Evolutionary conservation across 2,888 invertebrate species (phyloP).

Genomic region (Leptopilina myrica): DNA sequence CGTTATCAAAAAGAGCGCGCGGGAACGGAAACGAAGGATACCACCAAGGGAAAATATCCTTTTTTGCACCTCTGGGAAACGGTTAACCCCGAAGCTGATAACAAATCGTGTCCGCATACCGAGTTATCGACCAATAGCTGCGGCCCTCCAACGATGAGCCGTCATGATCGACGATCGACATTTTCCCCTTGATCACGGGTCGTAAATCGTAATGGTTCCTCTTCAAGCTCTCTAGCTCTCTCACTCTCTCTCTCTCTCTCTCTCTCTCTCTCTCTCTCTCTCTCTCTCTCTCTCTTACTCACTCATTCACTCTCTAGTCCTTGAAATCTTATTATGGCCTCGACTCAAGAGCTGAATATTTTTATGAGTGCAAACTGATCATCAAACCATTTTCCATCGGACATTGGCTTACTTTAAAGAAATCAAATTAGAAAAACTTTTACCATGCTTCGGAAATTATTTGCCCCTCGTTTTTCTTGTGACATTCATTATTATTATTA

Average conservation of each 20-base stretch:
- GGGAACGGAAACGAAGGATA: conserved; percentile 20
- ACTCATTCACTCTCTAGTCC: conserved; percentile 6
- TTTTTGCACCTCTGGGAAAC: conserved; percentile 65
- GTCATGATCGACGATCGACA: conserved; percentile 67
- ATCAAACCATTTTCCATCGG: conserved; percentile 4
- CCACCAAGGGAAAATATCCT: conserved; percentile 43
- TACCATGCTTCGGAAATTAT: background rate
- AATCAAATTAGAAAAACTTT: background rate
- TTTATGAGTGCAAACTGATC: conserved; percentile 24
- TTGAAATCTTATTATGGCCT: conserved; percentile 45
- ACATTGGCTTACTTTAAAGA: background rate
- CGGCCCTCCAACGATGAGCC: conserved; percentile 48
- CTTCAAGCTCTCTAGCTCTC: background rate
- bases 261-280: no score
- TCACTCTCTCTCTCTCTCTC: no score
- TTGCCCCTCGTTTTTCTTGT: background rate
- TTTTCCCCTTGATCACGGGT: conserved; percentile 60
- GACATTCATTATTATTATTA: background rate
- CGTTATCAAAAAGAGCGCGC: conserved; percentile 52
- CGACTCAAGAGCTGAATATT: conserved; percentile 22
- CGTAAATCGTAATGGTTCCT: conserved; percentile 56
- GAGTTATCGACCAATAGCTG: conserved; percentile 53
- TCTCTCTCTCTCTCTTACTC: background rate
- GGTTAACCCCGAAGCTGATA: conserved; percentile 69
- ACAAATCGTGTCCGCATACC: conserved; percentile 73